These are phyloP conservation scores for Tetranychus piercei DNA, from an alignment of 2,888 invertebrate genomes.

Conservation along the genomic window DNA sequence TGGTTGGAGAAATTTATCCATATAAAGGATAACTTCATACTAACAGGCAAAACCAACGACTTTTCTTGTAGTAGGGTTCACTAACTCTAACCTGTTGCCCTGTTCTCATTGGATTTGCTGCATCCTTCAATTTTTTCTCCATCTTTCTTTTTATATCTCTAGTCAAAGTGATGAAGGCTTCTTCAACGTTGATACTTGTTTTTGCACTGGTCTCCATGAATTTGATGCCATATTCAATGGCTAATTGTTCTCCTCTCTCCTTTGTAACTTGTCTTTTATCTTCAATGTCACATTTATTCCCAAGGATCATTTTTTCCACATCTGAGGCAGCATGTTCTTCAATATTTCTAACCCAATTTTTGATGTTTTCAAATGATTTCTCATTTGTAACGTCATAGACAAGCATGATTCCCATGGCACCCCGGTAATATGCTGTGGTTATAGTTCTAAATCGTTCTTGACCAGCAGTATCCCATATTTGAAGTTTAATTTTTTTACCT, in stretches of 20 bases:
- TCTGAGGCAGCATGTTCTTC: conserved; percentile 80
- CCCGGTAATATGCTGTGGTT: conserved; percentile 97
- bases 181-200: conserved; percentile 90
- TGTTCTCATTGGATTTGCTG: conserved; percentile 8
- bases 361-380: conserved; percentile 95
- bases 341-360: conserved; percentile 97
- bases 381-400: conserved; percentile 98
- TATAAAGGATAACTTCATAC: not conserved
- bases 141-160: conserved; percentile 94
- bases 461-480: conserved; percentile 79
- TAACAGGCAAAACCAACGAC: conserved; percentile 9
- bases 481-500: conserved; percentile 40
- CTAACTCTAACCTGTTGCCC: conserved; percentile 11
- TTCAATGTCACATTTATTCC: conserved; percentile 95
- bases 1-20: not conserved
- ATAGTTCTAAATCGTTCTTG: conserved; percentile 97
- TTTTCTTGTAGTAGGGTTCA: conserved; percentile 7
- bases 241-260: conserved; percentile 79
- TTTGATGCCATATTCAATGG: conserved; percentile 92
- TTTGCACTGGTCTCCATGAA: conserved; percentile 99
- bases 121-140: conserved; percentile 72
- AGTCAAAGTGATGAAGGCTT: conserved; percentile 89
- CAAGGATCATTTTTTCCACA: conserved; percentile 96
- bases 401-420: conserved; percentile 98
- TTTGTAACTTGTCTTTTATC: conserved; percentile 86